A percentile compares a stretch with the other conserved stretches of the same genome.
Evolutionary conservation across 2,113 vertebrate genomes (phyloP).

Genomic region (Proteles cristata): DNA sequence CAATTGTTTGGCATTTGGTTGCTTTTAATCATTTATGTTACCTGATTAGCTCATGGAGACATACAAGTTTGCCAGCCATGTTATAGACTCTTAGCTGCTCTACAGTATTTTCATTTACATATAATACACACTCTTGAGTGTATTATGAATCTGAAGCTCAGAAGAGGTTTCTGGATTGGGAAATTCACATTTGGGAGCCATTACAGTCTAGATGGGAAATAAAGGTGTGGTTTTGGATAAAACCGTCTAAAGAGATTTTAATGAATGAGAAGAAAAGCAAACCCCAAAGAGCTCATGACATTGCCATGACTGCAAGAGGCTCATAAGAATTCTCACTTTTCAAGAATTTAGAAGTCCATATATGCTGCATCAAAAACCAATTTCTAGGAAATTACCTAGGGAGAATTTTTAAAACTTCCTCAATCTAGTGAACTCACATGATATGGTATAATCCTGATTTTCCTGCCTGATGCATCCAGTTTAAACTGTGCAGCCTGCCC

Average conservation of each 20-base stretch:
- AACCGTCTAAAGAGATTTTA: neutral
- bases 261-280: constrained; percentile 10
- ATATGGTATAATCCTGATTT: neutral
- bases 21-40: neutral
- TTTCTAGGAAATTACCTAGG: neutral
- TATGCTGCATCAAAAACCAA: neutral
- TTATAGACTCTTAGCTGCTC: neutral
- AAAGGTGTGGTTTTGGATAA: neutral
- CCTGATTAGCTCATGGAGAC: neutral
- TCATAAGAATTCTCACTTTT: neutral
- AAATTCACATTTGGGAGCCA: neutral
- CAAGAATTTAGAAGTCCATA: neutral
- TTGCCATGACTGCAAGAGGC: neutral
- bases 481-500: neutral
- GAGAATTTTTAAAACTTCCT: neutral
- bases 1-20: neutral
- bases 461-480: neutral
- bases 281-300: neutral
- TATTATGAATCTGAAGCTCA: neutral
- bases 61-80: neutral
- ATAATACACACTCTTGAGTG: neutral
- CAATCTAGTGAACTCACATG: neutral
- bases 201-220: neutral
- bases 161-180: neutral
- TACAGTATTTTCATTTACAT: neutral